Percentiles rank a stretch among this genome's conserved stretches.
Evolutionary conservation across 2,888 invertebrate genomes (phyloP).

Genomic region (Gasteruption jaculator): DNA sequence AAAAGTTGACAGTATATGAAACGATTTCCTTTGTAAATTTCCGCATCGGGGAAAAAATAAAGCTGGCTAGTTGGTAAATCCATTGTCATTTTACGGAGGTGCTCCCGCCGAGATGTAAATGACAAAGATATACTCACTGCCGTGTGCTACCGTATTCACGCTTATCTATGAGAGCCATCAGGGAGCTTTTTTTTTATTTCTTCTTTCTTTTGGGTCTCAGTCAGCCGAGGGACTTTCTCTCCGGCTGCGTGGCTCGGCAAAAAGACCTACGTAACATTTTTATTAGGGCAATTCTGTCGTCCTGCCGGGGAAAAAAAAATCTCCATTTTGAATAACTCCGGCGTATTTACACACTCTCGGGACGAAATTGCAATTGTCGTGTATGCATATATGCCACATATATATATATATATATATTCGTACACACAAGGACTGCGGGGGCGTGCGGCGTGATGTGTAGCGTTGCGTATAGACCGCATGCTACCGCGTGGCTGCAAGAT

Average conservation of each 20-base stretch:
- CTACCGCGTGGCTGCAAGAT: constrained; percentile 32
- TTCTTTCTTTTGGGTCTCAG: constrained; percentile 11
- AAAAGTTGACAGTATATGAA: no score
- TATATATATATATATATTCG: no score
- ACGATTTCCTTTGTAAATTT: no score
- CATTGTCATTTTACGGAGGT: constrained; percentile 35
- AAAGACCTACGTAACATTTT: constrained; percentile 41
- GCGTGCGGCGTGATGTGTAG: constrained; percentile 23
- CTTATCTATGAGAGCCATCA: constrained; percentile 35
- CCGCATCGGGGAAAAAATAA: no score
- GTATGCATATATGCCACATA: no score
- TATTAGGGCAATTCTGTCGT: constrained; percentile 47
- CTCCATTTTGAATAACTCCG: no score
- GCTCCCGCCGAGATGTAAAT: constrained; percentile 41
- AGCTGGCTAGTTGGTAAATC: no score
- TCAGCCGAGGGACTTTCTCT: constrained; percentile 21
- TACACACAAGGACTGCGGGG: constrained; percentile 7
- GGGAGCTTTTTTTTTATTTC: constrained; percentile 13
- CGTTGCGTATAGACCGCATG: constrained; percentile 32
- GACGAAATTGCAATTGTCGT: no score
- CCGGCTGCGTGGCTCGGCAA: constrained; percentile 22
- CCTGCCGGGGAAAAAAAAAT: constrained; percentile 8
- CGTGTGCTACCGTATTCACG: constrained; percentile 39
- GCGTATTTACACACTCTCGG: no score
- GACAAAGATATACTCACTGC: constrained; percentile 36